Percentiles rank a stretch among this genome's conserved stretches.
phyloP scores from a whole-genome alignment of 1,140 invertebrate species.

The Trichoplusia ni region DNA sequence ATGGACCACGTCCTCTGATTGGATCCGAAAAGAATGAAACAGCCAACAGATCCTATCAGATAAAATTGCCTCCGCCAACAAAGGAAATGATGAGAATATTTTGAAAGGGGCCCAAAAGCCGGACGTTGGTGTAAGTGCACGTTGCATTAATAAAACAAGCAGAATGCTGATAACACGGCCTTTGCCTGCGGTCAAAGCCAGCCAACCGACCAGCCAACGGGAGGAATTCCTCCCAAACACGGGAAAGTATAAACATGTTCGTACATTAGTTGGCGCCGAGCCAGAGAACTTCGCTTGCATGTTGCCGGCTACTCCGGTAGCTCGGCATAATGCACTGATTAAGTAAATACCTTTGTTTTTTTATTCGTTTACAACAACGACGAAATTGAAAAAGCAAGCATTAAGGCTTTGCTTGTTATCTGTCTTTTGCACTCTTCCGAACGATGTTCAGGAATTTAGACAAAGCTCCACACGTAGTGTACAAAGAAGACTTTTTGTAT shows the following conservation, averaged over 20 bases:
- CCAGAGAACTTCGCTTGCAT: conserved; percentile 20
- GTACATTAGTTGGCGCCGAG: conserved; percentile 25
- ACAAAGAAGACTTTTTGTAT: neutral
- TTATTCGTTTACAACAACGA: conserved; percentile 1
- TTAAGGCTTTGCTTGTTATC: conserved; percentile 10
- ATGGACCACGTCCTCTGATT: too few species aligned
- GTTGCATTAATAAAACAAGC: conserved; percentile 24
- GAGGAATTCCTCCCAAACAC: conserved; percentile 25
- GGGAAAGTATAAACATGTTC: conserved; percentile 30
- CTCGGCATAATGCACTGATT: conserved; percentile 16
- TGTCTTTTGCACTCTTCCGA: conserved; percentile 2
- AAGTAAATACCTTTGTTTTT: conserved; percentile 21
- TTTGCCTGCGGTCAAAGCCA: conserved; percentile 26
- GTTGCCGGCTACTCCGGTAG: conserved; percentile 11
- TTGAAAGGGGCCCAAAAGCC: neutral
- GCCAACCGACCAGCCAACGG: neutral
- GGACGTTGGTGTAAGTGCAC: conserved; percentile 6
- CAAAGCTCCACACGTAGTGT: neutral
- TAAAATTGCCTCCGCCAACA: neutral
- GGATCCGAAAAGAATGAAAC: too few species aligned
- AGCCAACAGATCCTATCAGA: too few species aligned
- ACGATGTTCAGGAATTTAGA: neutral
- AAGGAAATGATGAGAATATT: conserved; percentile 1
- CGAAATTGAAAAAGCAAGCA: conserved; percentile 21
- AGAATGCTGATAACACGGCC: conserved; percentile 26